Evolutionary conservation across 2,797 vertebrate species (phyloP).

Genomic region (Hippoglossus hippoglossus): DNA sequence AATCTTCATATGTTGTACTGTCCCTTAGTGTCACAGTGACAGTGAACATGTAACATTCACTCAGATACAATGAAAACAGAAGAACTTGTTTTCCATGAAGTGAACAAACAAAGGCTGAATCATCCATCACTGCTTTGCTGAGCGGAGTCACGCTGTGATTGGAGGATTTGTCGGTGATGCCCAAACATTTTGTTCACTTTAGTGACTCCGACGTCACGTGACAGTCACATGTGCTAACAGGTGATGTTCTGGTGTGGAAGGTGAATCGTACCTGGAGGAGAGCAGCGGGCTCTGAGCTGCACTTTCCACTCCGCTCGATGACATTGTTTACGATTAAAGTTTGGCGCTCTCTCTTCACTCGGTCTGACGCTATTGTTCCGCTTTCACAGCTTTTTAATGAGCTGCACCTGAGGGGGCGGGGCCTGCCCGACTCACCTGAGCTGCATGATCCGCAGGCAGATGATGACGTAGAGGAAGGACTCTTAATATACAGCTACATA

Average conservation of each 20-base stretch:
- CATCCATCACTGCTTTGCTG: too few relatives aligned
- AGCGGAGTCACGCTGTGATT: not conserved
- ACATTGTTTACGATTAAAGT: slow-evolving; percentile 51
- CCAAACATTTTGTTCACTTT: not conserved
- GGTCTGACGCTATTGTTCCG: slow-evolving; percentile 35
- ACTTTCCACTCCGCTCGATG: slow-evolving; percentile 66
- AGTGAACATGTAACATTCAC: not conserved
- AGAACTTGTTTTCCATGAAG: not conserved
- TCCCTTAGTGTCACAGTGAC: not conserved
- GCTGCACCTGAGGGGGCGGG: slow-evolving; percentile 79
- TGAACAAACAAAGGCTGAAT: not conserved
- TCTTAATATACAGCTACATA: too few relatives aligned
- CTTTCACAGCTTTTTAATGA: slow-evolving; percentile 70
- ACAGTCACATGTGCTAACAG: not conserved
- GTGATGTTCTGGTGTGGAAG: not conserved
- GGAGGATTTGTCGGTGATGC: not conserved
- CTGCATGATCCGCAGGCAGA: not conserved
- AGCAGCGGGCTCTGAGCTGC: slow-evolving; percentile 74
- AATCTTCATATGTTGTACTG: not conserved
- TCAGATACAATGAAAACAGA: too few relatives aligned
- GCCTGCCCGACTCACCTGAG: slow-evolving; percentile 35
- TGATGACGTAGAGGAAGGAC: not conserved
- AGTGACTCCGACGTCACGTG: not conserved
- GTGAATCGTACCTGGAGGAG: slow-evolving; percentile 71
- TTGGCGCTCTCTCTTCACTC: slow-evolving; percentile 34